Percentiles rank a stretch among this genome's conserved stretches.
Conservation (phyloP, 2,888 invertebrate genomes). For the Dryobotodes eremita region DNA sequence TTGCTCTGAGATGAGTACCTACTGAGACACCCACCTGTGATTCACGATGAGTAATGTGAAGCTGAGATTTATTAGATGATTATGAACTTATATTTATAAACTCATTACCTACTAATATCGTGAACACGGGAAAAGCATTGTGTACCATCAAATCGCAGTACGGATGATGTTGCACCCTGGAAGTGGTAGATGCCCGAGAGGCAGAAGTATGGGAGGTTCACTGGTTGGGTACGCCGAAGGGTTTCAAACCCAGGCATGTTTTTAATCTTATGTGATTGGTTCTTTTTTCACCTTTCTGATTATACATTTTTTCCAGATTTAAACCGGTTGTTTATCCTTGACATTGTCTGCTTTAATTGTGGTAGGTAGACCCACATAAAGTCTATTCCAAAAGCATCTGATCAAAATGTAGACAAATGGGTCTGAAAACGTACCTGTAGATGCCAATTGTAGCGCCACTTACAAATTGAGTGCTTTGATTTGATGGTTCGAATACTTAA, state of each 20-base stretch:
- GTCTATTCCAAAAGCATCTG: background rate
- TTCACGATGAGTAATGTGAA: conserved; percentile 37
- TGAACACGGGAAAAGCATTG: background rate
- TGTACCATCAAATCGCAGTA: background rate
- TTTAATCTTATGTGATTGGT: background rate
- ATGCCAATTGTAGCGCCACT: background rate
- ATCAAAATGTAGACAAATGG: background rate
- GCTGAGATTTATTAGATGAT: conserved; percentile 26
- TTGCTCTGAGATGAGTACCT: conserved; percentile 3
- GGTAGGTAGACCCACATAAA: background rate
- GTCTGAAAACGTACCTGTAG: no score
- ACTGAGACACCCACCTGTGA: background rate
- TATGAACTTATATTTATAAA: conserved; percentile 16
- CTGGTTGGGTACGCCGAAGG: no score
- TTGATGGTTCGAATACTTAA: background rate
- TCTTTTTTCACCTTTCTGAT: background rate
- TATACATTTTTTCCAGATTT: background rate
- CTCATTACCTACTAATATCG: conserved; percentile 18
- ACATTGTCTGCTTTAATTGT: no score
- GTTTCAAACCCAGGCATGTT: background rate
- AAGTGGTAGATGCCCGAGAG: background rate
- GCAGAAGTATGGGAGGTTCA: background rate
- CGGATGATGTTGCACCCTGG: background rate
- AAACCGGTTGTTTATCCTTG: background rate
- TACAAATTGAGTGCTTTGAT: background rate